Evolutionary conservation across 1,140 invertebrate genomes (phyloP).

Genomic region (Pogonognathellus flavescens): DNA sequence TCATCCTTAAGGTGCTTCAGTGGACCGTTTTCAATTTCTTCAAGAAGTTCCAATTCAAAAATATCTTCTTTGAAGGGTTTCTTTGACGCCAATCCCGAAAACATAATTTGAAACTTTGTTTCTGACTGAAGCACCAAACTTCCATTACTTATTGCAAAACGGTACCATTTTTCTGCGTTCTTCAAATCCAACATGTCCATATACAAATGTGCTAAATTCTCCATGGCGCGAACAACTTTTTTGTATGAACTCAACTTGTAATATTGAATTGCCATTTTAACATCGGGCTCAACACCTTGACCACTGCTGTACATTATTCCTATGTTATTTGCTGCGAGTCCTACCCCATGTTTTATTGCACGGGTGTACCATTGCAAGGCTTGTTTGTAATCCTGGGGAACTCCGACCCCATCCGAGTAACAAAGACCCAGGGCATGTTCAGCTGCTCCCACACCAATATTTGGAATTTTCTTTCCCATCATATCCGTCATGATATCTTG

Average conservation of each 20-base stretch:
- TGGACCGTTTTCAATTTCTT: not conserved
- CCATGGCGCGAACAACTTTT: constrained; percentile 35
- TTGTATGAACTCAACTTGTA: constrained; percentile 48
- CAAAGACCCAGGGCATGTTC: constrained; percentile 21
- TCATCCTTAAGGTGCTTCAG: not conserved
- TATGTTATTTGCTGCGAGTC: constrained; percentile 53
- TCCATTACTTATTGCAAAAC: not conserved
- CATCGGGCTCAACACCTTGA: not conserved
- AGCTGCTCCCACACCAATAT: constrained; percentile 38
- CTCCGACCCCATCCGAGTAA: constrained; percentile 13
- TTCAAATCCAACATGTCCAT: not conserved
- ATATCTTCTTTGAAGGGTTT: not conserved
- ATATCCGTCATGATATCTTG: not conserved
- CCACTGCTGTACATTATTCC: constrained; percentile 27
- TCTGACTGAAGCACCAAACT: not conserved
- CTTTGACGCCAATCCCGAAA: not conserved
- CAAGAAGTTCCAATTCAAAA: not conserved
- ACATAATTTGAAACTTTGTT: not conserved
- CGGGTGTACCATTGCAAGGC: constrained; percentile 48
- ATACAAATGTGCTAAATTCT: constrained; percentile 39
- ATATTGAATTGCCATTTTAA: constrained; percentile 52
- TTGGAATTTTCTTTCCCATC: not conserved
- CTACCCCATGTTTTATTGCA: constrained; percentile 16
- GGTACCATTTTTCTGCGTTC: constrained; percentile 25
- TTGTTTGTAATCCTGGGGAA: not conserved